Evolutionary conservation across 2,888 invertebrate species (phyloP).

Genomic region (Ceraclea dissimilis): DNA sequence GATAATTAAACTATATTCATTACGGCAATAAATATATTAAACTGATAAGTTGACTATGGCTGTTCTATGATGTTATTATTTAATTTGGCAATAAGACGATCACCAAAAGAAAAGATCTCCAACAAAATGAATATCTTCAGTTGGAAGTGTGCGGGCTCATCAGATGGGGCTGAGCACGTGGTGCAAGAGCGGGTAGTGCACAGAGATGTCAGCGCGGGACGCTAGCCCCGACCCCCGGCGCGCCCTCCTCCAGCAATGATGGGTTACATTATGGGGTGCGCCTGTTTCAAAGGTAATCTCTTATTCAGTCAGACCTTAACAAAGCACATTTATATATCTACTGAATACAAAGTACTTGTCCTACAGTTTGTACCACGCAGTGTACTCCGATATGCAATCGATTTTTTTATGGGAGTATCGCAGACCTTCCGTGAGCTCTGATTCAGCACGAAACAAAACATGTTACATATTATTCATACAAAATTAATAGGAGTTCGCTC

Average conservation of each 20-base stretch:
- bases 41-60: neutral
- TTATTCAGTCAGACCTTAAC: neutral
- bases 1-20: neutral
- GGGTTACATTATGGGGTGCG: conserved; percentile 92
- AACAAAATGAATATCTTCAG: conserved; percentile 24
- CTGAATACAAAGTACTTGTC: no score
- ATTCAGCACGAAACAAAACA: no score
- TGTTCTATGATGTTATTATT: conserved; percentile 10
- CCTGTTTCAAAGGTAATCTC: conserved; percentile 77
- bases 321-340: no score
- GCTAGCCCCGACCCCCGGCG: conserved; percentile 35
- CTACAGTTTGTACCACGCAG: no score
- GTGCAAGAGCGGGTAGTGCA: conserved; percentile 27
- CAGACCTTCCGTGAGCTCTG: no score
- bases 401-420: no score
- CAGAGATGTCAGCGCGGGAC: conserved; percentile 36
- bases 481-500: no score
- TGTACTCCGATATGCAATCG: no score
- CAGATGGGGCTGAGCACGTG: conserved; percentile 32
- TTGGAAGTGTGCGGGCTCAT: conserved; percentile 31
- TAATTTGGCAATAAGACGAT: conserved; percentile 1
- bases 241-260: conserved; percentile 59
- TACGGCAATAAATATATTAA: neutral
- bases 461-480: no score
- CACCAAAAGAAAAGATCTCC: neutral